A percentile compares a stretch with the other conserved stretches of the same genome.
Conservation (phyloP, 2,113 vertebrate genomes). For the Hyaena hyaena region DNA sequence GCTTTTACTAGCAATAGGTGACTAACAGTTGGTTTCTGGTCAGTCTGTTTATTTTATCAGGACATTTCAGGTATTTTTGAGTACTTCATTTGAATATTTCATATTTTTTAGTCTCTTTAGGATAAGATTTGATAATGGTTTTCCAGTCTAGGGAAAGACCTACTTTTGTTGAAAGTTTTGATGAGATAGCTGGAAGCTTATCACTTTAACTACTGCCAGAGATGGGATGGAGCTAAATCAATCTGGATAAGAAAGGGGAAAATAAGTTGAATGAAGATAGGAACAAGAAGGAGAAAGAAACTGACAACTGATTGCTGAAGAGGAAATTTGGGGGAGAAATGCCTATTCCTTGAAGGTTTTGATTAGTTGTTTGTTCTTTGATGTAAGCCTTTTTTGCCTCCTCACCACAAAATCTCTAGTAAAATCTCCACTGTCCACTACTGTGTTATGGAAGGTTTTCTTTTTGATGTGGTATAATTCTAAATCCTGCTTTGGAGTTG, state of each 20-base stretch:
- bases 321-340: not conserved
- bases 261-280: conserved; percentile 1
- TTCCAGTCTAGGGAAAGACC: conserved; percentile 1
- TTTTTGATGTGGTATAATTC: not conserved
- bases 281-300: conserved; percentile 18
- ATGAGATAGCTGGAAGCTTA: conserved; percentile 7
- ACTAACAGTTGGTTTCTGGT: not conserved
- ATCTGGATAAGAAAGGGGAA: not conserved
- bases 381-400: not conserved
- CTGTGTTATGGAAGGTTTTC: conserved; percentile 20
- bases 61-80: not conserved
- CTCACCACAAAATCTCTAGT: not conserved
- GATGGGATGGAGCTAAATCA: not conserved
- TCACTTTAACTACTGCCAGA: conserved; percentile 31
- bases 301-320: not conserved
- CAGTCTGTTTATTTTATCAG: conserved; percentile 17
- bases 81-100: not conserved
- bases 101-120: not conserved
- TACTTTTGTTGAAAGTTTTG: conserved; percentile 25
- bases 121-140: conserved; percentile 31
- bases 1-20: not conserved
- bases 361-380: not conserved
- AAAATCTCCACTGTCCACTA: not conserved
- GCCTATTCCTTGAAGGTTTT: not conserved
- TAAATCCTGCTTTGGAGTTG: not conserved